Percentiles rank a stretch among this genome's conserved stretches.
phyloP scores from a whole-genome alignment of 2,113 vertebrate species.

The Callorhinus ursinus region DNA sequence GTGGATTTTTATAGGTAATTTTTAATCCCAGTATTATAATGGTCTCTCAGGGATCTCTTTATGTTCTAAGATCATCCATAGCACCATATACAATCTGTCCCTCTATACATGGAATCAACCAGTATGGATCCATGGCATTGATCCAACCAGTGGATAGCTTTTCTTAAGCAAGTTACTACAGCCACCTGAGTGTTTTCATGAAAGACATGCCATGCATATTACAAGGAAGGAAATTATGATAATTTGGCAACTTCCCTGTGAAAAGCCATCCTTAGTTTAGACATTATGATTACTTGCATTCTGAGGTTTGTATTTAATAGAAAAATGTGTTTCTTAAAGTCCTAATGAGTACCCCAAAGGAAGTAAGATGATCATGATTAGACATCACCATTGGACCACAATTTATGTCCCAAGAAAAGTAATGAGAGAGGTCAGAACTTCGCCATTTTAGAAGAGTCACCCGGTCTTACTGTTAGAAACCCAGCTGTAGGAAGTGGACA shows the following conservation, averaged over 20 bases:
- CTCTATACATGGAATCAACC: not conserved
- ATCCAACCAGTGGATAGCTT: not conserved
- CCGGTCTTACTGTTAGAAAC: not conserved
- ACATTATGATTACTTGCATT: not conserved
- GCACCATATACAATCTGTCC: not conserved
- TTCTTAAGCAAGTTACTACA: not conserved
- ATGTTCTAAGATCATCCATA: not conserved
- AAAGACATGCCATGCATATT: not conserved
- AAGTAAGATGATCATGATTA: not conserved
- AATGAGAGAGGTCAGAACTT: not conserved
- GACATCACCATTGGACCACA: not conserved
- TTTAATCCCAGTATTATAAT: not conserved
- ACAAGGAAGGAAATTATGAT: not conserved
- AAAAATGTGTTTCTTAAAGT: not conserved
- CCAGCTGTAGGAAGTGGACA: not conserved
- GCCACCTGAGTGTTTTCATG: not conserved
- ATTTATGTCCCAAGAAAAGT: not conserved
- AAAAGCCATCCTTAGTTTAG: not conserved
- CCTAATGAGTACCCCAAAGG: not conserved
- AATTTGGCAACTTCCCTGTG: not conserved
- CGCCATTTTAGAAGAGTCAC: not conserved
- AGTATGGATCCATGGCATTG: not conserved
- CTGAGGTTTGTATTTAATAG: not conserved
- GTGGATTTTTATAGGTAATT: not conserved
- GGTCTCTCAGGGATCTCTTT: not conserved